Evolutionary conservation across 2,888 invertebrate genomes (phyloP), one percentile per base, ranked within the genome.

Genomic region (Uropetala carovei): DNA sequence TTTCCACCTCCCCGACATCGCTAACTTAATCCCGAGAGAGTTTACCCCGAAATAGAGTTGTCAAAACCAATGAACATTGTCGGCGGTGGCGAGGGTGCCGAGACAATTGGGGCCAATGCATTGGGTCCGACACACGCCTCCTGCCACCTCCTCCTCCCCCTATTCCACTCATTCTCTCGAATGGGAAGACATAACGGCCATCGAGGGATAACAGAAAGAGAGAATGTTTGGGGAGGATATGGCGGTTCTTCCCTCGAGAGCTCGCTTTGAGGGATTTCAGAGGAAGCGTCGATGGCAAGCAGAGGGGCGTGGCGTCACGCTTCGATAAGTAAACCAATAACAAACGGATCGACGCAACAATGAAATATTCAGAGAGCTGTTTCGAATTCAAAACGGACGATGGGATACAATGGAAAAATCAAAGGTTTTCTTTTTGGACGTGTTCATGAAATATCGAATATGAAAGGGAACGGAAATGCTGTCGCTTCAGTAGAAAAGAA

Each of bases 21-120:
- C 89, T 68, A 13, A 89, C 89, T 89, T 43, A 89, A 89, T 43
- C 89, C 89, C 89, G 30, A 43, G 89, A 64, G 89, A 43, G 64
- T 56, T 75, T 60, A 43, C 89, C 8, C 60, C 59, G 89, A 64
- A 89, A 89, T 89, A 43, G 89, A 89, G 89, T 89, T 89, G 89
- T 89, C 89, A 89, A 89, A 86, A 89, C 89, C 68, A 60, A 89
- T 89, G 89, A 89, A n/a, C 89, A 89, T 68, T 68, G 86, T 59
- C 60, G 86, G 57, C 57, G 59, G 27, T 22, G 57, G 56, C 56
- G 82, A n/a, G 75, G 27, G 59, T 59, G 86, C 27, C 85, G 22
- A 58, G 60, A 89, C 89, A 68, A 89, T 68, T 89, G 89, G 68
- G 64, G 43, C 64, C 43, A 64, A 27, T 75, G 75, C 75, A 75